Evolutionary conservation across 2,113 vertebrate genomes (phyloP), one percentile per base, ranked within the genome.

Genomic region (Circaetus gallicus): DNA sequence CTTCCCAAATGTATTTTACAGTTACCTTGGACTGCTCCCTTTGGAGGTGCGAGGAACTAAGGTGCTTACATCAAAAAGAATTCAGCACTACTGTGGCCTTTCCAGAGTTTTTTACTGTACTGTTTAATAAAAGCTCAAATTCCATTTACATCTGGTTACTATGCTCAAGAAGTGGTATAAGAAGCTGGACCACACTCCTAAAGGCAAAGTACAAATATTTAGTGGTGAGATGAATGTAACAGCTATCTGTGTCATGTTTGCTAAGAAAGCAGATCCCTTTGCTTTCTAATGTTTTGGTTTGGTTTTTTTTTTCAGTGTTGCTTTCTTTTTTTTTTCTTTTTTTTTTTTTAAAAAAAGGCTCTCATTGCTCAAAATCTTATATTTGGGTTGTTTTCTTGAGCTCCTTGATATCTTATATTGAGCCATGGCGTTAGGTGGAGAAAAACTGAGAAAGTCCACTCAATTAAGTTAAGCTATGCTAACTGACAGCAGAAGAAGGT

Each of bases 171-270:
- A 73, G 47, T 2, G 18, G 62, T 78, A 49, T 61, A 52, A 59
- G 50, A 82, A 86, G 45, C 40, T 52, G 38, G 73, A 93, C 29
- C 31, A 87, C 45, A 50, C 79, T 91, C 53, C 71, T 58, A 73
- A 94, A 91, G 38, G 40, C 74, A 95, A 97, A 94, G 59, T 56
- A 95, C 52, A 95, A 71, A 71, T 53, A 84, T 52, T 71, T 67
- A 81, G 36, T 53, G 42, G 65, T 50, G 40, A 87, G 53, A 89
- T 42, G 69, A 87, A 93, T 21, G 24, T 50, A 38, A 63, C 45
- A 81, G 19, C n/a, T 85, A 47, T 69, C 45, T 73, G 34, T 90
- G 69, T 56, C 31, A 59, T 47, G 26, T 85, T 94, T 97, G 77
- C 55, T 38, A 49, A 63, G 55, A 55, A 83, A 67, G 84, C 47